Conservation (phyloP, 2,797 vertebrate genomes). For the Intellagama lesueurii region DNA sequence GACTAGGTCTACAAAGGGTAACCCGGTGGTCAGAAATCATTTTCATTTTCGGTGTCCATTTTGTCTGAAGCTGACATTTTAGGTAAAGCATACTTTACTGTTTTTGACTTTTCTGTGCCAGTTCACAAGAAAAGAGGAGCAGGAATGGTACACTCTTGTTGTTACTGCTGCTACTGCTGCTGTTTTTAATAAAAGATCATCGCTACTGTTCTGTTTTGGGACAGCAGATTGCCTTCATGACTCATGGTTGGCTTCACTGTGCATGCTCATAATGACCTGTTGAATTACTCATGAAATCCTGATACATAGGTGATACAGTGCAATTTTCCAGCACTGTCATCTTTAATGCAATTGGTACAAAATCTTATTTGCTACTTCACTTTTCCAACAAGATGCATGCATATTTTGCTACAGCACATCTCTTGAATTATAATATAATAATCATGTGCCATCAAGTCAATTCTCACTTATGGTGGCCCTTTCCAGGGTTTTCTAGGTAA, state of each 20-base stretch:
- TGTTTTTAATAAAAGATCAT: neutral
- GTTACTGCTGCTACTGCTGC: neutral
- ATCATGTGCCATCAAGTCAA: too few species aligned
- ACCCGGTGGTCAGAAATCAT: neutral
- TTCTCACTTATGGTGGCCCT: too few species aligned
- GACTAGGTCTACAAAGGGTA: neutral
- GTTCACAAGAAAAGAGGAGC: neutral
- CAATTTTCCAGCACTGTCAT: neutral
- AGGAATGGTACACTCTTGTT: neutral
- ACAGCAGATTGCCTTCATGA: neutral
- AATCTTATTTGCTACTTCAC: neutral
- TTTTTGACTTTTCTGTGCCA: neutral
- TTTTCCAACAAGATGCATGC: neutral
- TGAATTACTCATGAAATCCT: neutral
- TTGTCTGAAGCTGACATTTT: neutral
- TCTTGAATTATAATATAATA: neutral
- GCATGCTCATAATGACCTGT: neutral
- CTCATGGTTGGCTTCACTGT: neutral
- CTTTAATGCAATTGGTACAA: neutral
- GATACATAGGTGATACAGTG: neutral
- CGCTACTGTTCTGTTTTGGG: neutral
- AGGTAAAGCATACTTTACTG: neutral
- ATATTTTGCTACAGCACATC: neutral
- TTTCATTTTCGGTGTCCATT: neutral
- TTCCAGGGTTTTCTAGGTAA: too few species aligned